Evolutionary conservation across 64 coral and sea anemone species (phyloP).

Genomic region (Stylophora pistillata): DNA sequence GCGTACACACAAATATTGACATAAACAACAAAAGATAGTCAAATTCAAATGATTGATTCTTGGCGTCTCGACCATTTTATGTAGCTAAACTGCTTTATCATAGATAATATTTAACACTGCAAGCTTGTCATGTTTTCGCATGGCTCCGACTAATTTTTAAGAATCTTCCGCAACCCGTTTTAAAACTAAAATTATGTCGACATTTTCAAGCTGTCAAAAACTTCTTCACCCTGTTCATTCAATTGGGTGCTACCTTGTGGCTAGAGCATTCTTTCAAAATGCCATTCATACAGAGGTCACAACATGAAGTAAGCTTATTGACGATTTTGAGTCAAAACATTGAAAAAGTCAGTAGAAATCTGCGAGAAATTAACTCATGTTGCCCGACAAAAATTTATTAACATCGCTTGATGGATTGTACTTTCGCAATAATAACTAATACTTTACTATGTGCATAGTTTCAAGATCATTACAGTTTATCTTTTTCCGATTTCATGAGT

Average conservation of each 20-base stretch:
- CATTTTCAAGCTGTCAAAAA: constrained; percentile 24
- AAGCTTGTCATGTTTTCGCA: constrained; percentile 8
- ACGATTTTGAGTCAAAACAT: constrained; percentile 8
- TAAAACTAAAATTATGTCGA: not conserved
- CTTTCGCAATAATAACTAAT: constrained; percentile 6
- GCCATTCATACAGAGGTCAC: not conserved
- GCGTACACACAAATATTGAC: not conserved
- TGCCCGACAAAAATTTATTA: not conserved
- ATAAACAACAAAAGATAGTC: constrained; percentile 1
- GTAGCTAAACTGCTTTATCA: not conserved
- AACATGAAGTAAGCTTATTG: not conserved
- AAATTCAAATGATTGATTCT: constrained; percentile 4
- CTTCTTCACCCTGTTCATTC: not conserved
- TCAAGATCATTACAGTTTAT: not conserved
- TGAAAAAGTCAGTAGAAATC: not conserved
- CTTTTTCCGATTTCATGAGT: not conserved
- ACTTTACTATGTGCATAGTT: not conserved
- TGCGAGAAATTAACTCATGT: not conserved
- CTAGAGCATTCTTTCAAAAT: not conserved
- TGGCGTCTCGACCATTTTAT: not conserved
- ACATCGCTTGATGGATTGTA: not conserved
- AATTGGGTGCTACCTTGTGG: not conserved
- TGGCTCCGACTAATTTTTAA: not conserved
- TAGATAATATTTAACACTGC: not conserved
- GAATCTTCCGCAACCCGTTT: not conserved